Conservation (phyloP, 2,113 vertebrate species). For the Bagarius yarrelli region DNA sequence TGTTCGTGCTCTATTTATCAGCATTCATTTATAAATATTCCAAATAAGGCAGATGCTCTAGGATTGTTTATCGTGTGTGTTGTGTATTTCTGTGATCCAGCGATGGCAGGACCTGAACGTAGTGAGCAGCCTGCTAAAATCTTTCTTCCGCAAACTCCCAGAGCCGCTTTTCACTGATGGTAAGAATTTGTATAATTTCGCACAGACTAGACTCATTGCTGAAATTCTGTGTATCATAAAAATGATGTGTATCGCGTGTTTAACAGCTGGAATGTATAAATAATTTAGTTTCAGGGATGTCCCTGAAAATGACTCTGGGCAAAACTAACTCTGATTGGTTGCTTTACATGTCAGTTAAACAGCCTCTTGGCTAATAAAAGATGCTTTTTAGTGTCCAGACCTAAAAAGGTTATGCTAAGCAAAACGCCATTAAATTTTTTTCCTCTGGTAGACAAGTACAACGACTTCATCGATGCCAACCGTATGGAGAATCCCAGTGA, state of each 20-base stretch:
- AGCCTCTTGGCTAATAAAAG: too few relatives aligned
- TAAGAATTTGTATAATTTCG: slow-evolving; percentile 63
- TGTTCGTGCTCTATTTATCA: not conserved
- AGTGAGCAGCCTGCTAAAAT: slow-evolving; percentile 94
- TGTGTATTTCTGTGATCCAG: slow-evolving; percentile 62
- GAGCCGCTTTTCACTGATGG: slow-evolving; percentile 96
- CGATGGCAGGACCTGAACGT: slow-evolving; percentile 98
- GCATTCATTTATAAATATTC: not conserved
- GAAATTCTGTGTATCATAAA: not conserved
- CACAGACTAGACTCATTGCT: not conserved
- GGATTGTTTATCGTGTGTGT: not conserved
- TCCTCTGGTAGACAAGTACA: slow-evolving; percentile 84
- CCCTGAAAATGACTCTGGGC: too few relatives aligned
- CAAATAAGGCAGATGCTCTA: too few relatives aligned
- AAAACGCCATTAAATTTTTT: not conserved
- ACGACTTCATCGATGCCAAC: slow-evolving; percentile 95
- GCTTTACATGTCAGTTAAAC: too few relatives aligned
- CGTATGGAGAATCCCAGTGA: slow-evolving; percentile 85
- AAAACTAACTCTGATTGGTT: too few relatives aligned
- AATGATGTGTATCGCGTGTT: too few relatives aligned
- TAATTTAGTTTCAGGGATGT: too few relatives aligned
- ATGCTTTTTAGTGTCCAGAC: too few relatives aligned
- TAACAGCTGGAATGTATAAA: too few relatives aligned
- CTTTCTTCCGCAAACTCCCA: slow-evolving; percentile 94
- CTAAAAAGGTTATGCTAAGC: too few relatives aligned